Evolutionary conservation across 2,888 invertebrate genomes (phyloP).

Genomic region (Drosophila atripex): DNA sequence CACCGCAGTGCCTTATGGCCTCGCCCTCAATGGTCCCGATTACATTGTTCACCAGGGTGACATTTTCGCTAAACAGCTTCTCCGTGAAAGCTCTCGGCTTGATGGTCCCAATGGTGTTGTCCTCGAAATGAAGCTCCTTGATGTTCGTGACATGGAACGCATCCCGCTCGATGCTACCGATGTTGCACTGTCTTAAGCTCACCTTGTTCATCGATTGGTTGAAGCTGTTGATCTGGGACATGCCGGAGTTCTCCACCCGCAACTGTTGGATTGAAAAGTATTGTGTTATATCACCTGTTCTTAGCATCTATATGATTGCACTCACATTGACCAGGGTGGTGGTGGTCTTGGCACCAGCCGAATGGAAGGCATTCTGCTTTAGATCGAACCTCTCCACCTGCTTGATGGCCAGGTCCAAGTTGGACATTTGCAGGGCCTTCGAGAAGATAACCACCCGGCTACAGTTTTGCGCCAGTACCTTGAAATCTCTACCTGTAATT

Average conservation of each 20-base stretch:
- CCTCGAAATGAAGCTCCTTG: conserved; percentile 78
- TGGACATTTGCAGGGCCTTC: conserved; percentile 80
- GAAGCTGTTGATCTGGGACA: conserved; percentile 77
- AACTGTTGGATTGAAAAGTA: conserved; percentile 68
- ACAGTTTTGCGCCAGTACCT: conserved; percentile 76
- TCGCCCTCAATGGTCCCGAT: conserved; percentile 82
- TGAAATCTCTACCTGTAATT: conserved; percentile 73
- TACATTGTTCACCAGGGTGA: conserved; percentile 79
- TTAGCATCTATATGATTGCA: too few species aligned
- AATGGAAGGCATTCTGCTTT: conserved; percentile 79
- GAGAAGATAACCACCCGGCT: conserved; percentile 70
- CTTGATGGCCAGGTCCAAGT: conserved; percentile 74
- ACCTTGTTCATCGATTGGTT: conserved; percentile 81
- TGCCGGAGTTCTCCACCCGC: conserved; percentile 73
- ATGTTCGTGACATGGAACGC: conserved; percentile 83
- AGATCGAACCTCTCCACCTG: conserved; percentile 76
- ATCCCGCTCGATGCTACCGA: conserved; percentile 72
- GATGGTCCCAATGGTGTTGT: conserved; percentile 80
- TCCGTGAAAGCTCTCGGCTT: conserved; percentile 81
- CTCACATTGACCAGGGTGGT: conserved; percentile 76
- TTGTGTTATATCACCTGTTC: too few species aligned
- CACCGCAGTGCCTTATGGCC: conserved; percentile 83
- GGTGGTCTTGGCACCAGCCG: conserved; percentile 38
- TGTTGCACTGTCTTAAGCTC: conserved; percentile 77
- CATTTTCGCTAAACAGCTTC: conserved; percentile 79